These are phyloP conservation scores for Drosophila mauritiana DNA, from an alignment of 1,140 invertebrate species.

Conservation along the genomic window DNA sequence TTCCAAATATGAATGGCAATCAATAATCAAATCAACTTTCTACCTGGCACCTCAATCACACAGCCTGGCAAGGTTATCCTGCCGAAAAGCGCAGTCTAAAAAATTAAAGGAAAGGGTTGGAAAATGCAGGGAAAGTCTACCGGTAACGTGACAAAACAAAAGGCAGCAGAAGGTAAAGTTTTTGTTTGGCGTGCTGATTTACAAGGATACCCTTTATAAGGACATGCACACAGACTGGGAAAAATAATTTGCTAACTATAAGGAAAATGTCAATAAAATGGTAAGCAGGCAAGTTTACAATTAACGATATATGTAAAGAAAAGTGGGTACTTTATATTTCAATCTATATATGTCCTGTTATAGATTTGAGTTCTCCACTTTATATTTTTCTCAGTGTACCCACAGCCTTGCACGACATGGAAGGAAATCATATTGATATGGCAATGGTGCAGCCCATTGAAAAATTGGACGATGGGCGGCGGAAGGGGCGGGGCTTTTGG, in stretches of 20 bases:
- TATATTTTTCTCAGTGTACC: slow-evolving; percentile 1
- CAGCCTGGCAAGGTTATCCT: slow-evolving; percentile 48
- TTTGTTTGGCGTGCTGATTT: slow-evolving; percentile 58
- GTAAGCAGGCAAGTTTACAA: not conserved
- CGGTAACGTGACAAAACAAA: slow-evolving; percentile 52
- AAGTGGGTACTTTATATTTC: too few relatives aligned
- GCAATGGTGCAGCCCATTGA: slow-evolving; percentile 41
- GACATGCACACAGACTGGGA: slow-evolving; percentile 14
- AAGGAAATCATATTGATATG: slow-evolving; percentile 58
- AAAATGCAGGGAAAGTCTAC: slow-evolving; percentile 2
- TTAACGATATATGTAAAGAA: too few relatives aligned
- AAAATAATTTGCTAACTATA: not conserved
- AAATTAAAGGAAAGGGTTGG: slow-evolving; percentile 3
- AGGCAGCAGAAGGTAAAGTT: slow-evolving; percentile 39
- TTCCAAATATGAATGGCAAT: slow-evolving; percentile 51
- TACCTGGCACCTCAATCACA: slow-evolving; percentile 54
- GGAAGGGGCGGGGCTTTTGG: not conserved
- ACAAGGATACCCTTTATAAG: slow-evolving; percentile 42
- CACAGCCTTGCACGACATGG: slow-evolving; percentile 49
- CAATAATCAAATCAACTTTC: slow-evolving; percentile 62
- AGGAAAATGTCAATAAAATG: not conserved
- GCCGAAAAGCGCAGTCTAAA: slow-evolving; percentile 49
- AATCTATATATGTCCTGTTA: not conserved
- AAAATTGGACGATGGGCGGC: slow-evolving; percentile 7
- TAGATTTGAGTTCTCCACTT: not conserved